Percentiles rank a stretch among this genome's conserved stretches.
These are phyloP conservation scores for Archegozetes longisetosus DNA, from an alignment of 1,140 invertebrate genomes.

Conservation along the genomic window DNA sequence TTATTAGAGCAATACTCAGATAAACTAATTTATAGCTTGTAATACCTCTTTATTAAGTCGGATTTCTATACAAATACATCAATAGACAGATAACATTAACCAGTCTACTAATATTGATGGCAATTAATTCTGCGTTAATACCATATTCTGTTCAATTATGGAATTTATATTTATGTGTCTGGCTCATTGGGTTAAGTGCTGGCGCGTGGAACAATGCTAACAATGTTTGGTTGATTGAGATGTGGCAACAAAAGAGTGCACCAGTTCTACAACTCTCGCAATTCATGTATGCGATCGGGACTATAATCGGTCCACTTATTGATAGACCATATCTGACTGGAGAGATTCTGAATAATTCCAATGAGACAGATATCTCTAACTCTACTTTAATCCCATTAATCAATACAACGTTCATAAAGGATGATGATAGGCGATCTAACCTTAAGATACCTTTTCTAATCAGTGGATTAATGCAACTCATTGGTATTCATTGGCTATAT, in stretches of 20 bases:
- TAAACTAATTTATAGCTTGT: not conserved
- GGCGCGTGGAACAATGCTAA: not conserved
- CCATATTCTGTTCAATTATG: not conserved
- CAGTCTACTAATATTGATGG: not conserved
- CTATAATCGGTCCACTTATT: conserved; percentile 6
- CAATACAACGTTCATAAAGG: not conserved
- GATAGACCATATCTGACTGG: not conserved
- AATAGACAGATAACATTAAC: not conserved
- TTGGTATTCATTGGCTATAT: no score
- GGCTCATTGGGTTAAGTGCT: not conserved
- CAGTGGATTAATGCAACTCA: not conserved
- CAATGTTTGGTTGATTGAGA: conserved; percentile 10
- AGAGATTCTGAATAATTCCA: no score
- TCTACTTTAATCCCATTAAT: not conserved
- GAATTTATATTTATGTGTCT: not conserved
- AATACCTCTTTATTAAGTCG: not conserved
- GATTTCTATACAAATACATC: not conserved
- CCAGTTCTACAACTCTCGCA: not conserved
- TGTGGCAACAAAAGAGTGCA: not conserved
- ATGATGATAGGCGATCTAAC: not conserved
- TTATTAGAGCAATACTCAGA: not conserved
- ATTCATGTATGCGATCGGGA: conserved; percentile 3
- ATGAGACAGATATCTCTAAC: not conserved
- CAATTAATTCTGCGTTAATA: not conserved
- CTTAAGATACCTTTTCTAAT: not conserved